Percentiles rank a stretch among this genome's conserved stretches.
phyloP scores from a whole-genome alignment of 1,140 invertebrate genomes.

The Popillia japonica region DNA sequence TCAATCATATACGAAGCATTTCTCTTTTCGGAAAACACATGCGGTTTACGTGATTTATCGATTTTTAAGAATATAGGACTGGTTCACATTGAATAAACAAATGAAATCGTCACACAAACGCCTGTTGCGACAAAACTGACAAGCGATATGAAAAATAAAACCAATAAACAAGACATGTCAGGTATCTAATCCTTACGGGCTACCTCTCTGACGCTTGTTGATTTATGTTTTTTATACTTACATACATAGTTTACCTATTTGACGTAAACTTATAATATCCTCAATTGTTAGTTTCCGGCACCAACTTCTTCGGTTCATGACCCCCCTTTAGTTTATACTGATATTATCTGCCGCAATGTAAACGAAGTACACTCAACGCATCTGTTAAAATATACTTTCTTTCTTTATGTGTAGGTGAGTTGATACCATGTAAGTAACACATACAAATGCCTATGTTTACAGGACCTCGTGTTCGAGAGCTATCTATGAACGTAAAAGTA shows the following conservation, averaged over 20 bases:
- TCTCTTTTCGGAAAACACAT: slow-evolving; percentile 20
- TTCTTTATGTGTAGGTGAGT: no score
- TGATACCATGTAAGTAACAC: no score
- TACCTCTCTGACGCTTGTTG: slow-evolving; percentile 28
- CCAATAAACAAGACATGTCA: slow-evolving; percentile 29
- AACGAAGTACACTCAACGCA: not conserved
- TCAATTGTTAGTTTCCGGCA: slow-evolving; percentile 5
- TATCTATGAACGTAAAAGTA: no score
- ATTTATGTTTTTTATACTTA: slow-evolving; percentile 28
- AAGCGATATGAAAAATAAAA: not conserved
- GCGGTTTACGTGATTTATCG: slow-evolving; percentile 37
- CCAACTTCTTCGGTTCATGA: slow-evolving; percentile 9
- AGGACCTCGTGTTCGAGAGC: no score
- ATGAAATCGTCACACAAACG: slow-evolving; percentile 15
- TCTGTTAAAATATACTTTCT: slow-evolving; percentile 21
- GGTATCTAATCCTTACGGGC: not conserved
- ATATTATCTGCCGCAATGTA: slow-evolving; percentile 8
- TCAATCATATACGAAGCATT: slow-evolving; percentile 31
- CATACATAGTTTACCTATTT: not conserved
- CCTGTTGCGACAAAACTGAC: not conserved
- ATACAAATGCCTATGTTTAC: no score
- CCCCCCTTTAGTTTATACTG: not conserved
- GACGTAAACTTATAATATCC: not conserved
- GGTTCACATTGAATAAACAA: slow-evolving; percentile 31
- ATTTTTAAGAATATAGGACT: slow-evolving; percentile 33